Evolutionary conservation across 2,888 invertebrate genomes (phyloP).

Genomic region (Drosophila peninsularis): DNA sequence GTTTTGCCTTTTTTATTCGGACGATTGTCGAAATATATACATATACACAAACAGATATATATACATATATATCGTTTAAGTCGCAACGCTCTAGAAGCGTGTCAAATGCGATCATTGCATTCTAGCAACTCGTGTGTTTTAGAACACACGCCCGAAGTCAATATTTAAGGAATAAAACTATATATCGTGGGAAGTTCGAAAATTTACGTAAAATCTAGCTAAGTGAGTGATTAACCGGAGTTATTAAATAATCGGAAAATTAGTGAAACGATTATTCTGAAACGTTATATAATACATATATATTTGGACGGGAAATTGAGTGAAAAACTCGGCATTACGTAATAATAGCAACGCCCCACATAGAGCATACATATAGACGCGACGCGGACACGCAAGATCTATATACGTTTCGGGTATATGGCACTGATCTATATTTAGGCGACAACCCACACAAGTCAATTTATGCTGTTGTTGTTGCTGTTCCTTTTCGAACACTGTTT

Average conservation of each 20-base stretch:
- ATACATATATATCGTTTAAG: conserved; percentile 39
- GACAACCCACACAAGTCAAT: conserved; percentile 76
- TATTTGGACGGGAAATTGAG: conserved; percentile 22
- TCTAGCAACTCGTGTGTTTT: conserved; percentile 84
- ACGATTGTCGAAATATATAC: conserved; percentile 56
- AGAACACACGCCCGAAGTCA: conserved; percentile 55
- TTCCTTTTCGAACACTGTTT: conserved; percentile 25
- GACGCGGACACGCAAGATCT: conserved; percentile 46
- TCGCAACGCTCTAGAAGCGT: conserved; percentile 54
- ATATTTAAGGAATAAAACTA: conserved; percentile 25
- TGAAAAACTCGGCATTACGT: conserved; percentile 64
- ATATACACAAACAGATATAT: conserved; percentile 31
- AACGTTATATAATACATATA: conserved; percentile 29
- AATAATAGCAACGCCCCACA: conserved; percentile 76
- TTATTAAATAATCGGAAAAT: background rate
- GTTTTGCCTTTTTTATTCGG: conserved; percentile 50
- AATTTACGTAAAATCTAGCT: conserved; percentile 3
- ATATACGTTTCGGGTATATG: conserved; percentile 49
- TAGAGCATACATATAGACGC: conserved; percentile 31
- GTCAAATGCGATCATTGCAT: conserved; percentile 83
- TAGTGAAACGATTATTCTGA: background rate
- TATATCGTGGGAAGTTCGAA: conserved; percentile 40
- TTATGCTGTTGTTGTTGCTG: conserved; percentile 36
- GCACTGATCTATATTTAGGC: conserved; percentile 78
- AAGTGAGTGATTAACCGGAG: conserved; percentile 9